Percentiles rank a stretch among this genome's conserved stretches.
Evolutionary conservation across 1,140 invertebrate species (phyloP).

Genomic region (Lysiphlebus fabarum): DNA sequence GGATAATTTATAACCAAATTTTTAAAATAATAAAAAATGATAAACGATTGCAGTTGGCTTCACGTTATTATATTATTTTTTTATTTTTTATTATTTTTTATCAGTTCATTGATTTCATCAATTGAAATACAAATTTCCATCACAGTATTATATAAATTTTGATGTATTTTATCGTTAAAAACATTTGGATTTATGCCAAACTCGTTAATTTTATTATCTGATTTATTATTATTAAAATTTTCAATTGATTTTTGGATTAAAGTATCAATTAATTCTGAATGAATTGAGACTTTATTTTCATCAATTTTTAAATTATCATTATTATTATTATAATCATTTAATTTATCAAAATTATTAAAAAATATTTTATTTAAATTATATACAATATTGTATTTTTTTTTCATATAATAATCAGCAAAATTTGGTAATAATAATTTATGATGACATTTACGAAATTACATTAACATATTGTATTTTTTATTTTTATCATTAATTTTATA

Average conservation of each 20-base stretch:
- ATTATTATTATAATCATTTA: no score
- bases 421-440: slow-evolving; percentile 25
- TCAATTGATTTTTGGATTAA: neutral
- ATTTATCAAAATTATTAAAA: neutral
- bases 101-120: slow-evolving; percentile 30
- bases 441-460: slow-evolving; percentile 29
- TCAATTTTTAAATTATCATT: neutral
- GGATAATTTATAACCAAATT: neutral
- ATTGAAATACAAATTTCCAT: slow-evolving; percentile 25
- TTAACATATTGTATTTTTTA: slow-evolving; percentile 8
- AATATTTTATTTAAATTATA: slow-evolving; percentile 6
- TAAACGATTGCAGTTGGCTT: neutral
- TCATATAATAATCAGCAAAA: neutral
- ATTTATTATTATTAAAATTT: slow-evolving; percentile 1
- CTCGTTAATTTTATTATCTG: neutral
- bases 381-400: neutral
- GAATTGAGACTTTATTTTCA: neutral
- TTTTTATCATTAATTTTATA: slow-evolving; percentile 26
- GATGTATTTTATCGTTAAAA: slow-evolving; percentile 31
- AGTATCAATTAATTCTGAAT: neutral
- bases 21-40: neutral
- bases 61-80: neutral
- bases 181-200: slow-evolving; percentile 25
- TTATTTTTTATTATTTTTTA: slow-evolving; percentile 12
- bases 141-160: slow-evolving; percentile 23